Evolutionary conservation across 92 coral and sea anemone species (phyloP).

Genomic region (Paramuricea clavata): DNA sequence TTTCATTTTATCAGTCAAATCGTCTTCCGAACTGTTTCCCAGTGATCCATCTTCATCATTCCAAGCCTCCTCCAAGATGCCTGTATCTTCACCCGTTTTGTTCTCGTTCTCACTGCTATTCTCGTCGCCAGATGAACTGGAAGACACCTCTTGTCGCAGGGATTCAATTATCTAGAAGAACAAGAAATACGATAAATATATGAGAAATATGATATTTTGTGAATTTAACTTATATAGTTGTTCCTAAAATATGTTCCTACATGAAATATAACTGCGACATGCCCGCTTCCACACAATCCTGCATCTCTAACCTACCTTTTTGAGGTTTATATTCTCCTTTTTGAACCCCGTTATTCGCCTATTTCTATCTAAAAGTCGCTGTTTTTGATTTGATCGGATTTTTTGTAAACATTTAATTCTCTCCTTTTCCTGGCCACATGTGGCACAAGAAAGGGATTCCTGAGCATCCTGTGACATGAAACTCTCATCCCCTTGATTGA

Average conservation of each 20-base stretch:
- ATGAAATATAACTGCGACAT: no score
- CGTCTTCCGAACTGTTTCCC: constrained; percentile 1
- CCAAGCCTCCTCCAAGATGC: constrained; percentile 16
- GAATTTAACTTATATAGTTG: background rate
- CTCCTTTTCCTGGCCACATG: no score
- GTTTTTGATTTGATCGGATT: no score
- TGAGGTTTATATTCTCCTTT: no score
- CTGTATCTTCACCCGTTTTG: constrained; percentile 2
- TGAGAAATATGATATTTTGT: background rate
- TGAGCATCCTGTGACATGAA: no score
- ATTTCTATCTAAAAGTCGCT: no score
- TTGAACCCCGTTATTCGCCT: no score
- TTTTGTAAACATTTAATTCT: no score
- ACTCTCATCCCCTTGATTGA: background rate
- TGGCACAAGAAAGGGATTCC: no score
- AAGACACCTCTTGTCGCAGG: background rate
- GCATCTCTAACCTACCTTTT: no score
- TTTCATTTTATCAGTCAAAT: background rate
- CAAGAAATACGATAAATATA: background rate
- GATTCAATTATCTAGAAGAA: background rate
- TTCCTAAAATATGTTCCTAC: no score
- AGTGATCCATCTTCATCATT: background rate
- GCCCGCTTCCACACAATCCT: no score
- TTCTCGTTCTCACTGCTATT: background rate
- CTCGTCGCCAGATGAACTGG: background rate